Evolutionary conservation across 2,888 invertebrate species (phyloP), one percentile per base, ranked within the genome.

Genomic region (Hemicrepidius hirtus): DNA sequence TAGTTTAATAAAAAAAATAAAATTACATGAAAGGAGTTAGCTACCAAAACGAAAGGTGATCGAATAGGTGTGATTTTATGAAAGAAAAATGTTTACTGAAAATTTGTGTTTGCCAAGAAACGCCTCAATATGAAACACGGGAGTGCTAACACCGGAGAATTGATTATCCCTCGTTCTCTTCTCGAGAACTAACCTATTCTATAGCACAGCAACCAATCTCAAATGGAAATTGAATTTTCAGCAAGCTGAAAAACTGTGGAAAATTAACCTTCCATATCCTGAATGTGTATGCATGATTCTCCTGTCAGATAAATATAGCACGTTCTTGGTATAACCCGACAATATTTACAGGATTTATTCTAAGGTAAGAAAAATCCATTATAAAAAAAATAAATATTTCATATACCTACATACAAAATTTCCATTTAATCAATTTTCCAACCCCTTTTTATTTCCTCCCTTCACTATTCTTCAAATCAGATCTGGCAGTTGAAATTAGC

Each of bases 191-290:
- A 16, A 13, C 37, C 35, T 20, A 37, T 37, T 57, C 35, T 57
- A 16, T 20, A 57, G 20, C 37, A 20, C 35, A 57, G 37, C 37
- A 57, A 57, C 57, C 57, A 57, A 57, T 57, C 37, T 32, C 57
- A 37, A 57, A 57, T 57, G 57, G 57, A 57, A 57, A 57, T 57
- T 57, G 57, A 37, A 57, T 57, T 57, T 57, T 20, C 53, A 37
- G 18, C 57, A 37, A 37, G 57, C 57, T 37, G 57, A 57, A 57
- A 57, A 37, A 57, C 20, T 57, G 57, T 37, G 16, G 20, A 20
- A 20, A 57, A 57, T 57, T 57, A 57, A 57, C 57, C 57, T 55
- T 32, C n/a, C 57, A 18, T 37, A 57, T 37, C 57, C 57, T 12
- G n/a, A 57, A 37, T 37, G 28, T 2, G 46, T 46, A 46, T 46